Evolutionary conservation across 1,140 invertebrate genomes (phyloP), one percentile per base, ranked within the genome.

Genomic region (Rhyacophila brunnea): DNA sequence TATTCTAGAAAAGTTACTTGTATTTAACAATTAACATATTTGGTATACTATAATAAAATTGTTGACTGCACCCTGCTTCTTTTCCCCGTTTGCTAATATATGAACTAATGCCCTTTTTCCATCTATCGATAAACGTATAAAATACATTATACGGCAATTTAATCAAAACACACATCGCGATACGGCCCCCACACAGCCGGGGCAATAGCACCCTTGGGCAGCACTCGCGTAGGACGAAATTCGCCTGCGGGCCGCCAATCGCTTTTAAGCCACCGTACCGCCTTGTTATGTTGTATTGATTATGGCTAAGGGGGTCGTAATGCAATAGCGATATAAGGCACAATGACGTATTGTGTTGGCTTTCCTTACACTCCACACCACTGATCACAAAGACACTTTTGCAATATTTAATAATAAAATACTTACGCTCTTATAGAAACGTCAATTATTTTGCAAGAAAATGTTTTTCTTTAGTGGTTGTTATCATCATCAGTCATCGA

Each of bases 151-250:
- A 62, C 48, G 54, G 54, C 60, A 62, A 58, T 58, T 58, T 58
- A 62, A 62, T 62, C 60, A 62, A 62, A 62, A 48, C 54, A 57
- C 52, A 62, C 48, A 62, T 62, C 54, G 59, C 51, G 51, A 60
- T 54, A 54, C 38, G 19, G n/a, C 46, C 18, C 4, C 40, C 18
- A 9, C 28, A 15, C 28, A 32, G 38, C n/a, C 19, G 13, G 2
- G 46, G 6, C 19, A 14, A 23, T 13, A n/a, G 13, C 13, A 40
- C 43, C 43, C 18, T 45, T 45, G 18, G 46, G 46, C 46, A 23
- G 9, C 7, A 2, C 6, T 45, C 18, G 43, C 13, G 4, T 11
- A 17, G 43, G 17, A 18, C 43, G 18, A 11, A 14, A 17, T 11
- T 17, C 15, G 46, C n/a, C 32, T 11, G 40, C 4, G 14, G 57